Conservation (phyloP, 2,113 vertebrate species). For the Chamaea fasciata region DNA sequence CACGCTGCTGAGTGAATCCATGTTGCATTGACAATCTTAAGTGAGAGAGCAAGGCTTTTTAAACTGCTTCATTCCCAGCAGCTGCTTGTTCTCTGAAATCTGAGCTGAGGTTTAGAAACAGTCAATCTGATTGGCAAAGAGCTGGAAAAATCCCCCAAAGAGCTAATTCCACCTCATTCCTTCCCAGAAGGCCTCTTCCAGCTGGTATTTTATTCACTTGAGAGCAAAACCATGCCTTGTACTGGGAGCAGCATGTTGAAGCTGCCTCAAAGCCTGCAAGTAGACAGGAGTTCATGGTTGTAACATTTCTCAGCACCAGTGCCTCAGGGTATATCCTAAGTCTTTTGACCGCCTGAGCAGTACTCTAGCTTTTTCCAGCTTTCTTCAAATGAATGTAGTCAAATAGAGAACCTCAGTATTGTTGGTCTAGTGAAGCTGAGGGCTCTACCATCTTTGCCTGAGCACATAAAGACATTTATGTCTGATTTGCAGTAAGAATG, state of each 20-base stretch:
- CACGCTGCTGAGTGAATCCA: neutral
- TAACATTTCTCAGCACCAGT: neutral
- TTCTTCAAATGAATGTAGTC: neutral
- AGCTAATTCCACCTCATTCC: neutral
- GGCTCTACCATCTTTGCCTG: neutral
- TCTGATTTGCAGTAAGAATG: neutral
- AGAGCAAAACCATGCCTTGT: neutral
- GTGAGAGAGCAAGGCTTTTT: neutral
- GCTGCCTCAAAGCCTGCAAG: neutral
- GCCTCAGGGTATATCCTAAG: neutral
- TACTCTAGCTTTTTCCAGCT: neutral
- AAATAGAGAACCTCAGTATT: neutral
- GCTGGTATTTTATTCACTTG: neutral
- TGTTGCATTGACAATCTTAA: neutral
- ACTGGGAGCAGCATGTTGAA: neutral
- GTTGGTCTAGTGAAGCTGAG: neutral
- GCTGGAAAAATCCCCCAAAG: fast-evolving
- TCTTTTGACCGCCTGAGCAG: neutral
- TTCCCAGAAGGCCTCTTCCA: neutral
- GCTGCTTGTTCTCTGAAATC: neutral
- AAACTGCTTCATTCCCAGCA: neutral
- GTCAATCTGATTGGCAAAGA: neutral
- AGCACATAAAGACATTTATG: neutral
- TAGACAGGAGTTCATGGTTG: neutral
- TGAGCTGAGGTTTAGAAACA: neutral